Base-by-base conservation (phyloP, 1,140 invertebrate species). In the Trypoxylus dichotomus region DNA sequence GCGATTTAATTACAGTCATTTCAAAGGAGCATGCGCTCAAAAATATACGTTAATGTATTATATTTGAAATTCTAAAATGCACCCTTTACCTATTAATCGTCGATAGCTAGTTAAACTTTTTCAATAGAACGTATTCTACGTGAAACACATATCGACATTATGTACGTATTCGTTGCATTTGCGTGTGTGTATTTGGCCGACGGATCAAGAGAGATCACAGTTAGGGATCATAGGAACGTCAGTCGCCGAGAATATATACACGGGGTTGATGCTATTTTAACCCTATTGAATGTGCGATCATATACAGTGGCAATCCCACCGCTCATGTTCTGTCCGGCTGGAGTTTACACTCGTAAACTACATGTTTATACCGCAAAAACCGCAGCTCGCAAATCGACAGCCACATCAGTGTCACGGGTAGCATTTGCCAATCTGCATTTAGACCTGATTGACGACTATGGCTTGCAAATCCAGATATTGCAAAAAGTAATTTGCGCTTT, bases 351-450 rank as follows among this genome's bases (percentile, higher is more conserved):
- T 85, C 85, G 85, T 86, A 86, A 86, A 86, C 85, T 84, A 84
- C 80, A 85, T 85, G 86, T 86, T 87, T 87, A 86, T 86, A 83
- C 86, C 86, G 83, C 86, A 86, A 86, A 87, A 87, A 87, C 85
- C 86, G 84, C 85, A 80, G 81, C 84, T 86, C 86, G 85, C 85
- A 86, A 86, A 86, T 86, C 85, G 84, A 84, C 83, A 82, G 84
- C 79, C 80, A 80, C 82, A 84, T 83, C 82, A 83, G 82, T 83
- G 84, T 82, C 83, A 83, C 82, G 76, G 79, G 79, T 78, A 79
- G 80, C 81, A 82, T 85, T 83, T 83, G 83, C 83, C 83, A 86
- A 86, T 85, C 84, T 85, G 83, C 85, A 83, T 83, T 83, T 81
- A 77, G 78, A 63, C 71, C 83, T 86, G 85, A 86, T 85, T 84